A percentile compares a stretch with the other conserved stretches of the same genome.
phyloP scores from a whole-genome alignment of 1,140 invertebrate species.

The Macrotrachela quadricornifera region DNA sequence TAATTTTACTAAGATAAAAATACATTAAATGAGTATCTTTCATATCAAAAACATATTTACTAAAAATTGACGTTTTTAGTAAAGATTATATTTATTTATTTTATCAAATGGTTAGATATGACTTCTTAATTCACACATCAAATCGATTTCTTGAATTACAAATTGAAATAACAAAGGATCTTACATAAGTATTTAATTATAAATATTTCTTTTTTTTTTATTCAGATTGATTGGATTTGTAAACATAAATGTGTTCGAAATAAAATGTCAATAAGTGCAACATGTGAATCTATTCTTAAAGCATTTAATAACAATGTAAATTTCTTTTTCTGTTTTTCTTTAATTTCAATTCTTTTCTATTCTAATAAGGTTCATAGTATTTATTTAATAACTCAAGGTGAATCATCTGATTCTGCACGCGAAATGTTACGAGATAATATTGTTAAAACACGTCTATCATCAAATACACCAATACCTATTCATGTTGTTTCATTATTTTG shows the following conservation, averaged over 20 bases:
- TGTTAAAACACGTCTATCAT: constrained; percentile 7
- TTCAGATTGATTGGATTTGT: constrained; percentile 19
- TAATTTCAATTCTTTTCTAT: neutral
- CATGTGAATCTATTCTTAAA: constrained; percentile 20
- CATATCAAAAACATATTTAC: too few relatives aligned
- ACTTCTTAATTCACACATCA: too few relatives aligned
- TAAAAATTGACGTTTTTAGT: too few relatives aligned
- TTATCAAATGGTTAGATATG: too few relatives aligned
- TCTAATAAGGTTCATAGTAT: constrained; percentile 23
- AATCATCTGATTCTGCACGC: constrained; percentile 19
- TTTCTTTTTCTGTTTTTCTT: constrained; percentile 7
- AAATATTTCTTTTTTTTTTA: too few relatives aligned
- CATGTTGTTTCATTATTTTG: constrained; percentile 28
- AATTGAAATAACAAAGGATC: too few relatives aligned
- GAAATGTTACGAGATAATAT: constrained; percentile 16
- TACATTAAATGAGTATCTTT: too few relatives aligned
- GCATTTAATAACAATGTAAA: constrained; percentile 21
- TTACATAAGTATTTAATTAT: too few relatives aligned
- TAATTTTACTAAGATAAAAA: too few relatives aligned
- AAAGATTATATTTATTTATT: too few relatives aligned
- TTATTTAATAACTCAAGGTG: constrained; percentile 26
- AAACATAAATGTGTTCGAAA: constrained; percentile 14
- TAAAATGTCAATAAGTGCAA: constrained; percentile 17
- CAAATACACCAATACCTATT: constrained; percentile 11
- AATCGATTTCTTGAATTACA: too few relatives aligned